phyloP scores from a whole-genome alignment of 2,888 invertebrate genomes.

The Drosophila percnosoma region DNA sequence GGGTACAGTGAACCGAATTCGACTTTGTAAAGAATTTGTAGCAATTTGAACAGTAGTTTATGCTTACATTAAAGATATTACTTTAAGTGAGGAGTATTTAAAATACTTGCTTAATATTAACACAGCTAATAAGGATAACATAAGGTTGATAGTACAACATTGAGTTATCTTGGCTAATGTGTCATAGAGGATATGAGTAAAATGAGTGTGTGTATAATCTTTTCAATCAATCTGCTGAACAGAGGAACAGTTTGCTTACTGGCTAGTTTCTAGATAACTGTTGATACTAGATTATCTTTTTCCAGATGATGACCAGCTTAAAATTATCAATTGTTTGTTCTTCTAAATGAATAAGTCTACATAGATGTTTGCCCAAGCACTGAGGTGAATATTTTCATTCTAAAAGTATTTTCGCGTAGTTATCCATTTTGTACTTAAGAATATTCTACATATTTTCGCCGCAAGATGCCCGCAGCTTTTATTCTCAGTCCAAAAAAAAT shows the following conservation, averaged over 20 bases:
- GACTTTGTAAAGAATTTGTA: background rate
- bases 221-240: background rate
- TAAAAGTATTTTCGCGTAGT: background rate
- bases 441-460: constrained; percentile 1
- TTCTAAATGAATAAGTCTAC: background rate
- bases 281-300: background rate
- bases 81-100: background rate
- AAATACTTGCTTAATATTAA: background rate
- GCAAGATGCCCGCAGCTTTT: background rate
- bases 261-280: background rate
- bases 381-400: background rate
- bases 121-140: background rate
- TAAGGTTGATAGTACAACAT: background rate
- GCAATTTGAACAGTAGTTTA: background rate
- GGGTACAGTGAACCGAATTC: constrained; percentile 34
- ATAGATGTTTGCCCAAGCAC: background rate
- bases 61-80: background rate
- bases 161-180: background rate
- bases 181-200: background rate
- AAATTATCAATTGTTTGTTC: background rate
- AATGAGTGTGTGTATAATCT: background rate
- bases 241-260: background rate
- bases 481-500: constrained; percentile 4
- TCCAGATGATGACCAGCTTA: background rate
- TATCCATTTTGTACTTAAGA: background rate